Conservation (phyloP, 2,113 vertebrate species). For the Xiphias gladius region DNA sequence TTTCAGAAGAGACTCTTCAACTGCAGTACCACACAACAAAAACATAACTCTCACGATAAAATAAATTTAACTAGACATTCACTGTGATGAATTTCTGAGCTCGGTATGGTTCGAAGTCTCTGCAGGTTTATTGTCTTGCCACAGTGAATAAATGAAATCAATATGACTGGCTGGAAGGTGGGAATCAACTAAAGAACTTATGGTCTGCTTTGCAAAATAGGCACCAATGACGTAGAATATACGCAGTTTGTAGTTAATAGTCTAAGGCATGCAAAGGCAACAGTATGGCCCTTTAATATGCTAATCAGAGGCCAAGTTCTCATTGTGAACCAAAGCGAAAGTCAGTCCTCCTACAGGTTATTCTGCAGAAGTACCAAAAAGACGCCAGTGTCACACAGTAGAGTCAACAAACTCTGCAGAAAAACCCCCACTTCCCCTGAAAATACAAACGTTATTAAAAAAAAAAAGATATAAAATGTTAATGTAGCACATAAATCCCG, state of each 20-base stretch:
- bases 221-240: slow-evolving; percentile 17
- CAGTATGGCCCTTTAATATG: slow-evolving; percentile 35
- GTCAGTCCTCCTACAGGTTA: not conserved
- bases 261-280: not conserved
- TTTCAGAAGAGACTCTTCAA: not conserved
- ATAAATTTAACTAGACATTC: not conserved
- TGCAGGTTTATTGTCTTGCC: not conserved
- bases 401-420: slow-evolving; percentile 14
- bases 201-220: not conserved
- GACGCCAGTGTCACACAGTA: not conserved
- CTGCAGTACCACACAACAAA: slow-evolving; percentile 4
- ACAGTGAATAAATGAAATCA: not conserved
- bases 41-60: not conserved
- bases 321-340: not conserved
- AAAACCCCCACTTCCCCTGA: not conserved
- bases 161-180: slow-evolving; percentile 3
- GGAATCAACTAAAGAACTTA: not conserved
- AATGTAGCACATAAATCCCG: slow-evolving; percentile 50
- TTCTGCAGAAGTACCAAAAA: not conserved
- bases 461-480: slow-evolving; percentile 60
- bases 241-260: slow-evolving; percentile 8
- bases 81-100: not conserved
- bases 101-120: not conserved
- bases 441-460: slow-evolving; percentile 35
- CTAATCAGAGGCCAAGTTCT: slow-evolving; percentile 10